Percentiles rank a stretch among this genome's conserved stretches.
These are phyloP conservation scores for Vanessa cardui DNA, from an alignment of 2,888 invertebrate genomes.

Conservation along the genomic window DNA sequence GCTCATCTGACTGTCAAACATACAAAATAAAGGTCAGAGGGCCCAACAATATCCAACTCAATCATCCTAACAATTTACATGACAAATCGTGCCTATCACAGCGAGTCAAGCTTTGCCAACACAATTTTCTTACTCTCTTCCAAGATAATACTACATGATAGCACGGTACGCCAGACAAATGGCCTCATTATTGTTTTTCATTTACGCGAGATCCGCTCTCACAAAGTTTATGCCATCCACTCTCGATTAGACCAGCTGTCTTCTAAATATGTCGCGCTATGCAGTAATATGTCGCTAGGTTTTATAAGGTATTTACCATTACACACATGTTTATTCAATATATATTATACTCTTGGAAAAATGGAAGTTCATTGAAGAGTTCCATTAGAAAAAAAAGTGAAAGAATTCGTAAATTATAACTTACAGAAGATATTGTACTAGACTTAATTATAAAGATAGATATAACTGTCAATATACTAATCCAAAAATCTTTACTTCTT, in stretches of 20 bases:
- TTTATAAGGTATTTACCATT: too few relatives aligned
- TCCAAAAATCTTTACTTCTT: too few relatives aligned
- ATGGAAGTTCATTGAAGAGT: too few relatives aligned
- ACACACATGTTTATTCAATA: too few relatives aligned
- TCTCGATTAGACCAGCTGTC: constrained; percentile 22
- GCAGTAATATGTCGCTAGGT: too few relatives aligned
- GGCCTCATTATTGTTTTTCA: constrained; percentile 62
- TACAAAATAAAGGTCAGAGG: constrained; percentile 17
- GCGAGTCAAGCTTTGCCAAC: constrained; percentile 29
- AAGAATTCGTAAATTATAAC: too few relatives aligned
- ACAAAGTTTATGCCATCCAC: constrained; percentile 33
- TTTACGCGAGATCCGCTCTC: constrained; percentile 47
- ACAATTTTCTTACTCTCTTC: constrained; percentile 35
- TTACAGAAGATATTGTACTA: too few relatives aligned
- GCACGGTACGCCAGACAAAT: constrained; percentile 49
- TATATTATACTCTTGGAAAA: too few relatives aligned
- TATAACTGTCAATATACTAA: too few relatives aligned
- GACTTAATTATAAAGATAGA: too few relatives aligned
- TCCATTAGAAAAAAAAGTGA: too few relatives aligned
- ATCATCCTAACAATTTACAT: constrained; percentile 39
- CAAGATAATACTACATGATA: constrained; percentile 36
- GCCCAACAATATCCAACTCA: constrained; percentile 23
- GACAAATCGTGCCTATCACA: constrained; percentile 36
- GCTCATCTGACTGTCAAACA: neutral
- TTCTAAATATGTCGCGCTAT: too few relatives aligned